Base-by-base conservation (phyloP, 2,888 invertebrate species). In the Drosophila subsilvestris region DNA sequence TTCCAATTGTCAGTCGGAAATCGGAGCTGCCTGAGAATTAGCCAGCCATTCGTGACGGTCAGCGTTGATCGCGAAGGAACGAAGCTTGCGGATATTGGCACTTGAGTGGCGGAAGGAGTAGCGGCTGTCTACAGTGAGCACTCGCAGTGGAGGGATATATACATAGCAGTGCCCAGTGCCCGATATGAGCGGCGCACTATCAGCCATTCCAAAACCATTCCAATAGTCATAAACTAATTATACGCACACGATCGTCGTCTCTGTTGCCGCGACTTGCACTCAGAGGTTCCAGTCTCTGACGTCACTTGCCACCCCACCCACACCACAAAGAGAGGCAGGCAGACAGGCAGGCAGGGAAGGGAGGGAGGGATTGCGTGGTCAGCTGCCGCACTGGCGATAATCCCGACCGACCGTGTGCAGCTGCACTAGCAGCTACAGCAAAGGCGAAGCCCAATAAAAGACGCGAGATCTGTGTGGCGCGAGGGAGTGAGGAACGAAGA, bases 1-100 rank as follows among this genome's bases (percentile, higher is more conserved):
- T 63, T 65, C 58, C 61, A 57, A 48, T 53, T 48, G 65, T 51
- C 54, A 65, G 72, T 68, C 70, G 47, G 76, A 63, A 81, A 81
- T 71, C 47, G 56, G 88, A 81, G 79, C 81, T 75, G 88, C 79
- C 66, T 81, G 81, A 54, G 81, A 85, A 87, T 58, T 45, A 47
- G 51, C 51, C 79, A 81, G 0, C 20, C 67, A 78, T 25, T 80
- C 48, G 62, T 62, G 49, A 56, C 32, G 49, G 29, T 47, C 57
- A 32, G 67, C 10, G 9, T 27, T 10, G 14, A 62, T 17, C 57
- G 22, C n/a, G 29, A 1, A 49, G 17, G 9, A 60, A 45, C 7
- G 37, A 25, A 32, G 55, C 27, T 14, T 55, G 42, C 79, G 75
- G 79, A 78, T 63, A 70, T 61, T 17, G 50, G 49, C 65, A 66